These are phyloP conservation scores for Doryteuthis pealeii DNA, from an alignment of 1,140 invertebrate species.

Conservation along the genomic window DNA sequence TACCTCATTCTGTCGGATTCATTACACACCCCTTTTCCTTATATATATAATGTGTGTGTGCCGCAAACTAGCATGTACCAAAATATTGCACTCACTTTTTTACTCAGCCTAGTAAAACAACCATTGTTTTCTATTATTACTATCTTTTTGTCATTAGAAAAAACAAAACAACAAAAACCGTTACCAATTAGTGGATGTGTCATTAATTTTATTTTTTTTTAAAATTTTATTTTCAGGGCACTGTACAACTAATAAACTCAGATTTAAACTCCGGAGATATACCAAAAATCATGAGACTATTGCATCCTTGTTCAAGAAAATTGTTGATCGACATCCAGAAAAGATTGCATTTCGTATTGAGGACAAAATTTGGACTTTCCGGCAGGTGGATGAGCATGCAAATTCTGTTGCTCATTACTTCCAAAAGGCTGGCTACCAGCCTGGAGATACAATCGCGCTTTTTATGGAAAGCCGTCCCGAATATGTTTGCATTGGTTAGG, in stretches of 20 bases:
- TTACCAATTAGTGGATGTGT: too few relatives aligned
- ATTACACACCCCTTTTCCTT: too few relatives aligned
- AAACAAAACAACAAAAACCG: too few relatives aligned
- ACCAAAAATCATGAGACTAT: conserved; percentile 66
- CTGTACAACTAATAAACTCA: conserved; percentile 33
- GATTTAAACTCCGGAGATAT: conserved; percentile 26
- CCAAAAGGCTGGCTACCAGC: conserved; percentile 44
- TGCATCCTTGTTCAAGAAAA: conserved; percentile 65
- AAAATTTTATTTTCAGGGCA: conserved; percentile 33
- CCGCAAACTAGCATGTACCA: too few relatives aligned
- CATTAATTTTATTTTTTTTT: not conserved
- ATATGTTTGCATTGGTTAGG: conserved; percentile 87
- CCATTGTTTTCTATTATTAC: too few relatives aligned
- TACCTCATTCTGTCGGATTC: too few relatives aligned
- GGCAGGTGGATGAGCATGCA: conserved; percentile 73
- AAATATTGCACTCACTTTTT: too few relatives aligned
- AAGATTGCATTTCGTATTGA: conserved; percentile 79
- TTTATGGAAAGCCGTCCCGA: conserved; percentile 80
- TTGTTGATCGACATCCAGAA: conserved; percentile 74
- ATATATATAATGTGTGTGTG: too few relatives aligned
- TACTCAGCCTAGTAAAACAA: too few relatives aligned
- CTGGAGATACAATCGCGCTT: conserved; percentile 79
- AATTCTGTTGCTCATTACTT: conserved; percentile 75
- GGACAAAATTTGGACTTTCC: conserved; percentile 78
- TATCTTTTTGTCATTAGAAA: too few relatives aligned